Conservation (phyloP, 2,113 vertebrate genomes). For the Salminus brasiliensis region DNA sequence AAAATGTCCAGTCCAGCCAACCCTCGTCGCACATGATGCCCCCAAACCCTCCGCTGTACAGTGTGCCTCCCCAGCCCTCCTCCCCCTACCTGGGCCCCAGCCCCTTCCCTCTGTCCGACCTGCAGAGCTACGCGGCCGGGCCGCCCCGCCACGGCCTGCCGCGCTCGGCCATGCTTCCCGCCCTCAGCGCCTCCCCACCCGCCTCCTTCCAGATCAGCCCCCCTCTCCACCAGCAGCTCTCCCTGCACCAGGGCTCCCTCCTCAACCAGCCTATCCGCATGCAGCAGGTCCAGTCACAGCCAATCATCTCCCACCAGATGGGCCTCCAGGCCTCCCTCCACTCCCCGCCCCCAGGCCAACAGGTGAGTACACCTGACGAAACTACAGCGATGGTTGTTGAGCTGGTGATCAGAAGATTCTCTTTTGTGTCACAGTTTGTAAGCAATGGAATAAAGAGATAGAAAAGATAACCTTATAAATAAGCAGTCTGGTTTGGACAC, state of each 20-base stretch:
- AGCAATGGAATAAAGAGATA: too few species aligned
- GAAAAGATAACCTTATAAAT: too few species aligned
- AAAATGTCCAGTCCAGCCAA: slow-evolving; percentile 83
- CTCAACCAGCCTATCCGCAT: slow-evolving; percentile 94
- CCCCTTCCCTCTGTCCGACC: slow-evolving; percentile 89
- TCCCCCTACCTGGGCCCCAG: slow-evolving; percentile 89
- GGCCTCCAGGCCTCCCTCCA: slow-evolving; percentile 94
- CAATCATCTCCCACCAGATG: slow-evolving; percentile 94
- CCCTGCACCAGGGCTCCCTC: slow-evolving; percentile 91
- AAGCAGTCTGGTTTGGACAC: too few species aligned
- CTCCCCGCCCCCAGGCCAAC: slow-evolving; percentile 92
- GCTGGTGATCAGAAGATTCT: too few species aligned
- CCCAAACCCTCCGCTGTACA: slow-evolving; percentile 88
- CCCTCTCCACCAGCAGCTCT: slow-evolving; percentile 94
- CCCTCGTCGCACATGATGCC: slow-evolving; percentile 93
- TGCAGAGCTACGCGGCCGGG: slow-evolving; percentile 89
- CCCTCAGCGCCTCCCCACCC: slow-evolving; percentile 92
- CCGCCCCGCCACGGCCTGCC: slow-evolving; percentile 87
- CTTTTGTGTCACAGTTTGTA: too few species aligned
- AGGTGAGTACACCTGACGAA: slow-evolving; percentile 76
- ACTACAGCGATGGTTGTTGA: neutral
- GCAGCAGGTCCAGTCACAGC: slow-evolving; percentile 93
- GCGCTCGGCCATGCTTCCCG: slow-evolving; percentile 89
- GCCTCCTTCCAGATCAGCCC: slow-evolving; percentile 96
- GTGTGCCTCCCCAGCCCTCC: slow-evolving; percentile 87